Conservation (phyloP, 2,888 invertebrate genomes). For the Lysandra coridon region DNA sequence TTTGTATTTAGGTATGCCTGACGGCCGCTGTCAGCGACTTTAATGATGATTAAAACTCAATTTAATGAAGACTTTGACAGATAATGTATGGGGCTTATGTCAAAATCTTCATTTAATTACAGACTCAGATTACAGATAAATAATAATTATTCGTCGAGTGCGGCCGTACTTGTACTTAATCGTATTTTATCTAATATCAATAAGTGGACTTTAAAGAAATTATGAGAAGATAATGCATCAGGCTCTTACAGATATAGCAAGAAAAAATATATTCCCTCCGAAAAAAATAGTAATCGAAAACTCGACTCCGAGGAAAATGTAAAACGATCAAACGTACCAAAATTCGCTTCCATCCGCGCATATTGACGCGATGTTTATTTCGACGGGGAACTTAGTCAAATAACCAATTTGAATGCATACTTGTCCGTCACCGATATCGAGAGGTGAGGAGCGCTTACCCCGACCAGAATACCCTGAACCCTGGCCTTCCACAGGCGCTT, state of each 20-base stretch:
- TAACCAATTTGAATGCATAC: constrained; percentile 88
- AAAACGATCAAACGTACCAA: neutral
- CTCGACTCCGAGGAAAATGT: neutral
- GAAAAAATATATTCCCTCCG: neutral
- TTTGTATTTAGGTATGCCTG: too few species aligned
- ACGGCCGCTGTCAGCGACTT: too few species aligned
- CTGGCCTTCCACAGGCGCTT: constrained; percentile 27
- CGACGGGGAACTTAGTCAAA: constrained; percentile 78
- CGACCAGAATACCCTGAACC: constrained; percentile 51
- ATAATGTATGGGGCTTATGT: too few species aligned
- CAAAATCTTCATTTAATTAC: too few species aligned
- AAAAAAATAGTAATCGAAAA: neutral
- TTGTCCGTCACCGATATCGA: constrained; percentile 85
- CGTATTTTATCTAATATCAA: too few species aligned
- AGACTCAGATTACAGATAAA: too few species aligned
- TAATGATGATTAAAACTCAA: too few species aligned
- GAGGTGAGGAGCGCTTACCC: constrained; percentile 63
- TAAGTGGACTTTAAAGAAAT: too few species aligned
- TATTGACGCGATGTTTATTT: constrained; percentile 62
- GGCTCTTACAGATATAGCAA: neutral
- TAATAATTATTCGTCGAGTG: too few species aligned
- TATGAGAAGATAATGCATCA: too few species aligned
- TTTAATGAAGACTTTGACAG: too few species aligned
- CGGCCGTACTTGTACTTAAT: too few species aligned
- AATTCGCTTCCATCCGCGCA: neutral